Percentiles rank a stretch among this genome's conserved stretches.
phyloP scores from a whole-genome alignment of 2,113 vertebrate genomes.

The Engraulis encrasicolus region DNA sequence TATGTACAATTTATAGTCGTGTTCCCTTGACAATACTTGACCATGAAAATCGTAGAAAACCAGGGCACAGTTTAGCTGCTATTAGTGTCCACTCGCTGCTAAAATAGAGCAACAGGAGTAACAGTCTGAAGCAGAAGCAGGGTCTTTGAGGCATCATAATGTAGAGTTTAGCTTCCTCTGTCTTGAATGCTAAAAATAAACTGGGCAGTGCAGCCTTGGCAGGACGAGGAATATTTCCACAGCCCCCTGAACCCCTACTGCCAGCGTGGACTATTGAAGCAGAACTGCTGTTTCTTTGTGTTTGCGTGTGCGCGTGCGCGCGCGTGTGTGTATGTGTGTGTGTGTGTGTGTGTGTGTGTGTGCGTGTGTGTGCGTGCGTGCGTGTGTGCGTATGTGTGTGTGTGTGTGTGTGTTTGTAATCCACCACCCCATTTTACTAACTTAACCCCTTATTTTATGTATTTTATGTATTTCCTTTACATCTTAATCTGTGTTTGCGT shows the following conservation, averaged over 20 bases:
- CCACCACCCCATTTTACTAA: too few relatives aligned
- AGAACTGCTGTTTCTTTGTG: not conserved
- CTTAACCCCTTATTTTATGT: too few relatives aligned
- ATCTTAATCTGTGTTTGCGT: too few relatives aligned
- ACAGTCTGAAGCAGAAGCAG: not conserved
- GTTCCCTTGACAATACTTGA: not conserved
- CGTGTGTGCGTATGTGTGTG: too few relatives aligned
- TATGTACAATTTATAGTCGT: not conserved
- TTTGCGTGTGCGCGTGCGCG: not conserved
- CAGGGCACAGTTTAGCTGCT: not conserved
- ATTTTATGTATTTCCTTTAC: too few relatives aligned
- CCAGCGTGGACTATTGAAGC: not conserved
- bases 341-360: too few relatives aligned
- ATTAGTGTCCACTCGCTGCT: not conserved
- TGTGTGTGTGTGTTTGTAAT: too few relatives aligned
- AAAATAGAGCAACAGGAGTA: not conserved
- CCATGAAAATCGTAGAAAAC: constrained; percentile 4
- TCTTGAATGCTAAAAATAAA: constrained; percentile 5
- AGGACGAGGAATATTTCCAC: not conserved
- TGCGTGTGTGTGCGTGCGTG: too few relatives aligned
- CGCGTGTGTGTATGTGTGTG: not conserved
- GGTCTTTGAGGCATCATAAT: not conserved
- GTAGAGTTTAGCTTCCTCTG: not conserved
- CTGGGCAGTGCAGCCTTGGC: not conserved
- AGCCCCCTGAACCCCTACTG: not conserved